phyloP scores from a whole-genome alignment of 2,113 vertebrate species.

The Nesoenas mayeri region DNA sequence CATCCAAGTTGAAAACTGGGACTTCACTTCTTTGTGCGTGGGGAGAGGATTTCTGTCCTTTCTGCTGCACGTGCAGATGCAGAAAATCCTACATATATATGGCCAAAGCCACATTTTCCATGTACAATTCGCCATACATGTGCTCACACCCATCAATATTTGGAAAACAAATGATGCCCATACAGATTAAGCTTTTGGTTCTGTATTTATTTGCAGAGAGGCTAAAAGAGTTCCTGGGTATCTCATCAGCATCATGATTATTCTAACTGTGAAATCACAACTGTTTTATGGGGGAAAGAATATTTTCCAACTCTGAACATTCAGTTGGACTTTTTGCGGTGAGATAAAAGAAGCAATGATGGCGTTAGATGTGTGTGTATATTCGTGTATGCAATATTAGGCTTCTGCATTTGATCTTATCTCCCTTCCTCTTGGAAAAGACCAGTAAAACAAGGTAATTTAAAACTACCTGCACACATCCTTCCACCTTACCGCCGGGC shows the following conservation, averaged over 20 bases:
- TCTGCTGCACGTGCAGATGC: background rate
- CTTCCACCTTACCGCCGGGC: slow-evolving; percentile 77
- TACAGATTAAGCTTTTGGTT: background rate
- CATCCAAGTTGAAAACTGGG: background rate
- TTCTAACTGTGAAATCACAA: background rate
- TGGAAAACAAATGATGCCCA: background rate
- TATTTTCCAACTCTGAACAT: background rate
- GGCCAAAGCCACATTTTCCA: background rate
- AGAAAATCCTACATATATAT: background rate
- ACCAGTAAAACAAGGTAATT: slow-evolving; percentile 67
- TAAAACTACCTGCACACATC: slow-evolving; percentile 80
- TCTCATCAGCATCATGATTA: background rate
- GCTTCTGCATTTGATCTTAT: slow-evolving; percentile 67
- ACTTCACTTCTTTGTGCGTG: background rate
- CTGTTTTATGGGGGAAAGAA: background rate
- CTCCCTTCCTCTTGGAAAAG: slow-evolving; percentile 71
- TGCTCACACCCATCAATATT: background rate
- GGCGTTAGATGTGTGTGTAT: background rate
- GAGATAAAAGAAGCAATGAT: background rate
- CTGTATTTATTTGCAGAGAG: background rate
- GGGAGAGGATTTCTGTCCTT: background rate
- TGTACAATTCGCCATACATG: background rate
- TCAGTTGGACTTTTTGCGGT: background rate
- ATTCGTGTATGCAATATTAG: background rate
- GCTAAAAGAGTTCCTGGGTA: background rate